A percentile compares a stretch with the other conserved stretches of the same genome.
Evolutionary conservation across 2,113 vertebrate genomes (phyloP).

Genomic region (Pterocles orientalis): DNA sequence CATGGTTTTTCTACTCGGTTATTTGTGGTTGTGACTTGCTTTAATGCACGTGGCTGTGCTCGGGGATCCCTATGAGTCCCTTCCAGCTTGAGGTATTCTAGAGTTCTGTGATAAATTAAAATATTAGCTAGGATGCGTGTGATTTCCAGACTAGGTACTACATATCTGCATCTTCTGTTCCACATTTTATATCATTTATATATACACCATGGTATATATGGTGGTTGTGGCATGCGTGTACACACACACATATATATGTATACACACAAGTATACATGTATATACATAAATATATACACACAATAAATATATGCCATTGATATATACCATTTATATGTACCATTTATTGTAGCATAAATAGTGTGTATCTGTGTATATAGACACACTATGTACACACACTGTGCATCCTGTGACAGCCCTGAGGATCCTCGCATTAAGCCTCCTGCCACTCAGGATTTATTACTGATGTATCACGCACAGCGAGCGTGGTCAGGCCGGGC

Average conservation of each 20-base stretch:
- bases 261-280: rapidly evolving
- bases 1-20: rapidly evolving
- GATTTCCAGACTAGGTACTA: not conserved
- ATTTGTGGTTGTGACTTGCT: rapidly evolving
- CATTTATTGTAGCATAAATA: not conserved
- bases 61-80: rapidly evolving
- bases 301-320: not conserved
- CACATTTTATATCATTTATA: not conserved
- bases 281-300: too few relatives aligned
- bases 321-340: too few relatives aligned
- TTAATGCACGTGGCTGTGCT: rapidly evolving
- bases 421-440: not conserved
- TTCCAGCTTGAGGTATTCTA: rapidly evolving
- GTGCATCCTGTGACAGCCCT: not conserved
- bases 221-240: not conserved
- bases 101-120: not conserved
- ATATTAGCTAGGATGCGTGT: rapidly evolving
- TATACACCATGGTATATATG: rapidly evolving
- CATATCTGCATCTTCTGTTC: rapidly evolving
- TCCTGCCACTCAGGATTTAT: not conserved
- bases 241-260: rapidly evolving
- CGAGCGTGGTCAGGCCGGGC: rapidly evolving
- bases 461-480: rapidly evolving
- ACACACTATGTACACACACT: not conserved
- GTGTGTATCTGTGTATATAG: not conserved